These are phyloP conservation scores for Mayetiola destructor DNA, from an alignment of 2,888 invertebrate genomes.

Conservation along the genomic window DNA sequence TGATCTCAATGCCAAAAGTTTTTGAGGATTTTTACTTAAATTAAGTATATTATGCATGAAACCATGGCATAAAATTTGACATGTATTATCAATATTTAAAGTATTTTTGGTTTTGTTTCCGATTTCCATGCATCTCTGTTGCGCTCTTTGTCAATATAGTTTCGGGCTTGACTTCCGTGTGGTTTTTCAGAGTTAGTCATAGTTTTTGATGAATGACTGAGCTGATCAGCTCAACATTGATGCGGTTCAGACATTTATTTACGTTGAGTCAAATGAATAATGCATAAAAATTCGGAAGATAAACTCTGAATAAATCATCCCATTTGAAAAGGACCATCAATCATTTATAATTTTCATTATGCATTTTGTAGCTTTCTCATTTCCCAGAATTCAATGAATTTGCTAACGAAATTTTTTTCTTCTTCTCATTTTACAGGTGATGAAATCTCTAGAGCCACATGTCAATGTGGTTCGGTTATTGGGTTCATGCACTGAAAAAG, in stretches of 20 bases:
- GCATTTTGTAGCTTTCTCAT: background rate
- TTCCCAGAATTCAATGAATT: background rate
- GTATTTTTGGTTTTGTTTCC: background rate
- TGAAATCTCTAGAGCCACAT: constrained; percentile 83
- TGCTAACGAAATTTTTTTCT: background rate
- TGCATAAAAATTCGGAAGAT: background rate
- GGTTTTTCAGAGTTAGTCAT: too few species aligned
- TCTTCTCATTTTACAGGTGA: too few species aligned
- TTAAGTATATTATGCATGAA: too few species aligned
- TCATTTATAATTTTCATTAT: background rate
- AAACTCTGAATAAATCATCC: background rate
- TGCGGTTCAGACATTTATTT: too few species aligned
- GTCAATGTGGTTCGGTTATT: constrained; percentile 77
- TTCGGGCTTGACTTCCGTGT: too few species aligned
- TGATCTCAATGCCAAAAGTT: background rate
- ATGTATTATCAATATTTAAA: constrained; percentile 1
- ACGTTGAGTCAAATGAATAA: background rate
- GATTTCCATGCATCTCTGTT: too few species aligned
- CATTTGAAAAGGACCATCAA: too few species aligned
- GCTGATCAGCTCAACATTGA: too few species aligned
- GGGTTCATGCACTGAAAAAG: constrained; percentile 82
- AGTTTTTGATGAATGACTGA: too few species aligned
- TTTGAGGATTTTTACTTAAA: too few species aligned
- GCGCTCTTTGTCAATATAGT: too few species aligned
- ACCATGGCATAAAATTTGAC: background rate